Conservation (phyloP, 2,113 vertebrate species). For the Zingel zingel region DNA sequence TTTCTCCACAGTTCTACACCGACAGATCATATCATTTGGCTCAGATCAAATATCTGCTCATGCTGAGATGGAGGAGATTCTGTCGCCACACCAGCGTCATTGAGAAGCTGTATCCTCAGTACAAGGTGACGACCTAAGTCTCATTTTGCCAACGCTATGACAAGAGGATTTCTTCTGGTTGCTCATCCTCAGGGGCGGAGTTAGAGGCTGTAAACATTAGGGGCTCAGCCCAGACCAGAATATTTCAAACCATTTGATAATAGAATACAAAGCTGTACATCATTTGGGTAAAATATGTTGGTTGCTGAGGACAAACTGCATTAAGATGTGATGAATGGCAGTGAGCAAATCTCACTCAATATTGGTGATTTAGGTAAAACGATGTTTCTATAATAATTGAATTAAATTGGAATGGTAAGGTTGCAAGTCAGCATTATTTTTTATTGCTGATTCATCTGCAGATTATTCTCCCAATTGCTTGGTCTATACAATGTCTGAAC, state of each 20-base stretch:
- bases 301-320: too few species aligned
- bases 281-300: too few species aligned
- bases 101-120: slow-evolving; percentile 83
- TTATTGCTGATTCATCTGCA: background rate
- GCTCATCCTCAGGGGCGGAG: background rate
- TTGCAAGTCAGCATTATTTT: background rate
- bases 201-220: too few species aligned
- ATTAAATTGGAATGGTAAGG: background rate
- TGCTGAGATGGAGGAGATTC: slow-evolving; percentile 86
- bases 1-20: slow-evolving; percentile 73
- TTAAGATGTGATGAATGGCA: background rate
- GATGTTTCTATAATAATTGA: background rate
- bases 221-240: too few species aligned
- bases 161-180: background rate
- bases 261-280: too few species aligned
- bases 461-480: background rate
- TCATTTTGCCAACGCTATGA: background rate
- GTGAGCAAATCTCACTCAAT: background rate
- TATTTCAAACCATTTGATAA: too few species aligned
- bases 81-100: slow-evolving; percentile 68
- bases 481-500: background rate
- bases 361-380: background rate
- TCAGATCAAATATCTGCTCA: slow-evolving; percentile 74
- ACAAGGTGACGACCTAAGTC: slow-evolving; percentile 75
- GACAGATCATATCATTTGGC: slow-evolving; percentile 74